phyloP scores from a whole-genome alignment of 2,113 vertebrate species.

The Sinocyclocheilus rhinocerous region DNA sequence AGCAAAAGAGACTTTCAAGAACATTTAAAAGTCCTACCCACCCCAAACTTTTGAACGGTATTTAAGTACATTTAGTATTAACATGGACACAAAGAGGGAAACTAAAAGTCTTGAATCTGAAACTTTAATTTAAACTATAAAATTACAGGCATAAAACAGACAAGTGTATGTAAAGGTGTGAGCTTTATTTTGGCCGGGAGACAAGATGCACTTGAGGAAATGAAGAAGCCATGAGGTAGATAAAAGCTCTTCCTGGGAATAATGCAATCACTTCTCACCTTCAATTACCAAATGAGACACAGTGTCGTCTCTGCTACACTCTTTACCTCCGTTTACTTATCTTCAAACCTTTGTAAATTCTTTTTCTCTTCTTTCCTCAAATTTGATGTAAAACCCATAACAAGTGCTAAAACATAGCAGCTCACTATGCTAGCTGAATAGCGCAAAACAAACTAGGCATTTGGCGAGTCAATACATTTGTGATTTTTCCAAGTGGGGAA shows the following conservation, averaged over 20 bases:
- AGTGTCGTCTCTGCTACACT: slow-evolving; percentile 38
- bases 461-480: neutral
- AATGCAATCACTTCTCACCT: slow-evolving; percentile 82
- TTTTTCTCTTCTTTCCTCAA: neutral
- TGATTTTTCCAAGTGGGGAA: neutral
- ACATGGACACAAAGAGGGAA: neutral
- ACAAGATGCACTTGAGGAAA: slow-evolving; percentile 78
- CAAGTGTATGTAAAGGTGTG: slow-evolving; percentile 53
- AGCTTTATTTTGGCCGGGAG: slow-evolving; percentile 55
- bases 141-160: neutral
- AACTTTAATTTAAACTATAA: neutral
- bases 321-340: neutral
- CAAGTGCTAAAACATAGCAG: neutral
- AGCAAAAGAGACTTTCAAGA: neutral
- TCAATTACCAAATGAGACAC: slow-evolving; percentile 79
- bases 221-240: slow-evolving; percentile 77
- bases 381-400: neutral
- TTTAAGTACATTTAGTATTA: neutral
- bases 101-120: neutral
- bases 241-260: slow-evolving; percentile 73
- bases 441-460: neutral
- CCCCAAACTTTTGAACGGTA: neutral
- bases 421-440: neutral
- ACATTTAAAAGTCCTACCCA: neutral
- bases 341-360: slow-evolving; percentile 9